Base-by-base conservation (phyloP, 1,140 invertebrate species). In the Aphelenchoides fujianensis region DNA sequence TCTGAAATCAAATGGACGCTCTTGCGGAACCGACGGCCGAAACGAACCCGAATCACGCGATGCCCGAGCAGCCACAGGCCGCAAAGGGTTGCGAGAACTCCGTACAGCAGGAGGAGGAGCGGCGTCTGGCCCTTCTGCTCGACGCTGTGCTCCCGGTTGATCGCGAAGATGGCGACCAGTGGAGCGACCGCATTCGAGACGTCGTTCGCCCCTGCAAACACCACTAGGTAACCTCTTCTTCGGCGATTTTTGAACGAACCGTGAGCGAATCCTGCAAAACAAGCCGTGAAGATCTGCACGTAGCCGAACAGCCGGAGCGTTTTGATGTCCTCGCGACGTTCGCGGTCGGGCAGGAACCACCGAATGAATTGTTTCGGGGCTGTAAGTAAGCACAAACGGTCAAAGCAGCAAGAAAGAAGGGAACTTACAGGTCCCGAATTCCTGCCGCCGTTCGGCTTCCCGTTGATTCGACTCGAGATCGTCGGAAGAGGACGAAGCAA, bases 161-260 rank as follows among this genome's bases (percentile, higher is more conserved):
- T 90, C 73, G 94, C 87, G 90, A 93, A 95, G 0, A 98, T 85
- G 0, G 92, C 93, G 57, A 97, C 92, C 27, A 97, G 86, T 0
- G 95, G 95, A 5, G 94, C 95, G 78, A 98, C 97, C 0, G 95
- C 94, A 86, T 97, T 97, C n/a, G n/a, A n/a, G n/a, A n/a, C n/a
- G n/a, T n/a, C n/a, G n/a, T n/a, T n/a, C n/a, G n/a, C n/a, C n/a
- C n/a, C n/a, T n/a, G n/a, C n/a, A n/a, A n/a, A n/a, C n/a, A n/a
- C n/a, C n/a, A n/a, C n/a, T 41, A 19, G 52, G 27, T 34, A 19
- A 57, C n/a, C n/a, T n/a, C n/a, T n/a, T n/a, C n/a, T n/a, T n/a
- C n/a, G n/a, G n/a, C n/a, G n/a, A 69, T 62, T 64, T 76, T 74
- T 27, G 68, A 74, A n/a, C n/a, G n/a, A n/a, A n/a, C n/a, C 74